Evolutionary conservation across 2,797 vertebrate genomes (phyloP).

Genomic region (Myoxocephalus aenaeus): DNA sequence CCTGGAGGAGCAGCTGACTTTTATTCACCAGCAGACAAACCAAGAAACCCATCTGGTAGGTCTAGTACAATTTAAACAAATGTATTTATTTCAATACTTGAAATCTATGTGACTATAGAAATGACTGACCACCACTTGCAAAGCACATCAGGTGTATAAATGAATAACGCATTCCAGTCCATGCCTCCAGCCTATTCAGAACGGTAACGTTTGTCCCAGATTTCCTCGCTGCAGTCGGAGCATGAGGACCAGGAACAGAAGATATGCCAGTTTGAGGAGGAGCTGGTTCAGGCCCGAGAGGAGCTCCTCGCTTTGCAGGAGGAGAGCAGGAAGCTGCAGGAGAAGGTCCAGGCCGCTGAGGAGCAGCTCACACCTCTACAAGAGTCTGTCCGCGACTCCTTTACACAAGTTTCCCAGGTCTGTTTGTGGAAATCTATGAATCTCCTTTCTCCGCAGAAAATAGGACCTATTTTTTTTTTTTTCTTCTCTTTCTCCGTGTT

Average conservation of each 20-base stretch:
- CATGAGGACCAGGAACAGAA: slow-evolving; percentile 93
- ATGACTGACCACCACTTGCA: background rate
- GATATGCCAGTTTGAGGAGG: slow-evolving; percentile 93
- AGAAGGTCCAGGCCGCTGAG: slow-evolving; percentile 91
- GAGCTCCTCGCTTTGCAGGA: slow-evolving; percentile 93
- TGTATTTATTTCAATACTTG: background rate
- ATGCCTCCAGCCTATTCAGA: background rate
- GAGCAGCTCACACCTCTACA: slow-evolving; percentile 92
- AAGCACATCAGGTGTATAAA: background rate
- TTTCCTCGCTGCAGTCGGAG: slow-evolving; percentile 91
- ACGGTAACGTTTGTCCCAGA: slow-evolving; percentile 77
- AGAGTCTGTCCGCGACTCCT: slow-evolving; percentile 91
- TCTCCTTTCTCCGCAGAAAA: background rate
- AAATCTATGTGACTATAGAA: background rate
- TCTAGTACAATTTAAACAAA: background rate
- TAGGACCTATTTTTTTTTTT: background rate
- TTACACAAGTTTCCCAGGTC: slow-evolving; percentile 93
- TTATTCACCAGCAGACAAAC: slow-evolving; percentile 91
- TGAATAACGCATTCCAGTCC: background rate
- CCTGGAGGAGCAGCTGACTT: slow-evolving; percentile 92
- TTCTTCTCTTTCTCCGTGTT: background rate
- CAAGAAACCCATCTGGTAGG: slow-evolving; percentile 92
- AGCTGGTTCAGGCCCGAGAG: slow-evolving; percentile 91
- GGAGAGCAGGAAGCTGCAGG: slow-evolving; percentile 91
- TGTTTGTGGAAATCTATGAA: slow-evolving; percentile 24